Evolutionary conservation across 2,113 vertebrate genomes (phyloP).

Genomic region (Pygoscelis adeliae): DNA sequence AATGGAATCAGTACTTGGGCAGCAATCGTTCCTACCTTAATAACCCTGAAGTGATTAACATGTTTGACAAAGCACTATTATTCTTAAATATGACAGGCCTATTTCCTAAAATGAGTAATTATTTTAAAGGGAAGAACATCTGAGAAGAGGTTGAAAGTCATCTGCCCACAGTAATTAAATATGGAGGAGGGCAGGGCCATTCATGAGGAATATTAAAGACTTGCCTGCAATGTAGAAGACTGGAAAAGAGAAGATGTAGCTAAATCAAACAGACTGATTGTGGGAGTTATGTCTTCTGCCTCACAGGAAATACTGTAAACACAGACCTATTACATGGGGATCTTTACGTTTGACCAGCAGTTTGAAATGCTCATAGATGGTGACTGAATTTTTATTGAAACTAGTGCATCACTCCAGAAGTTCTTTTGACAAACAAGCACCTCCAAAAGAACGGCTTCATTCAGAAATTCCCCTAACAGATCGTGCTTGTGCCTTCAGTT

Average conservation of each 20-base stretch:
- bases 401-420: not conserved
- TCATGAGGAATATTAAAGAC: not conserved
- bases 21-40: not conserved
- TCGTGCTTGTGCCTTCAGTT: not conserved
- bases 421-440: not conserved
- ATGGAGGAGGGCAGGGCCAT: not conserved
- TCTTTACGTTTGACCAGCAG: not conserved
- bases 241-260: not conserved
- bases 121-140: not conserved
- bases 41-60: not conserved
- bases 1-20: not conserved
- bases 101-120: not conserved
- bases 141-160: not conserved
- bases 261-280: not conserved
- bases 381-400: not conserved
- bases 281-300: not conserved
- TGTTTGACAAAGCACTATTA: not conserved
- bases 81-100: not conserved
- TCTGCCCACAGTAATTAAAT: not conserved
- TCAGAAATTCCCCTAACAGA: not conserved
- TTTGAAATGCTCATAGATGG: not conserved
- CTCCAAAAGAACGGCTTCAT: not conserved
- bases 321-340: not conserved
- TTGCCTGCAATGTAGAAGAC: not conserved
- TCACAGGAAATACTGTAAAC: not conserved